Evolutionary conservation across 2,888 invertebrate genomes (phyloP).

Genomic region (Drosophila subsilvestris): DNA sequence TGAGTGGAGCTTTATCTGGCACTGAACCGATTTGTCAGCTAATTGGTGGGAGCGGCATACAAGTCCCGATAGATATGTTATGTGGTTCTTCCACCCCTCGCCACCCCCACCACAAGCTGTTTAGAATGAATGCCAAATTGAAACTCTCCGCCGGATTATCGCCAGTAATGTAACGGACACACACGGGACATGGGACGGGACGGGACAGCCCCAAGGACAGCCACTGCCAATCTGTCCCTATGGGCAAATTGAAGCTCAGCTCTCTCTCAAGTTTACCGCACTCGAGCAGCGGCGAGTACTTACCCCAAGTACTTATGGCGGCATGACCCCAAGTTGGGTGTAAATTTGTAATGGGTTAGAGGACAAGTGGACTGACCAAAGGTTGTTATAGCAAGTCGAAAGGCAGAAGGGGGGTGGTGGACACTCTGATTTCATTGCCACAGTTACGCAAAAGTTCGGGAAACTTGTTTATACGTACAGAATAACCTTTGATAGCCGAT

Average conservation of each 20-base stretch:
- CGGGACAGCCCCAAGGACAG: constrained; percentile 1
- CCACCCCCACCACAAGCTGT: constrained; percentile 13
- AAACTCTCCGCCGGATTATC: constrained; percentile 40
- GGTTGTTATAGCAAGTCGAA: not conserved
- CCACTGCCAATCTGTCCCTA: constrained; percentile 39
- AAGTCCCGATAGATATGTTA: constrained; percentile 45
- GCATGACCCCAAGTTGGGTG: not conserved
- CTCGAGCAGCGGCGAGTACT: constrained; percentile 27
- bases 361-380: not conserved
- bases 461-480: not conserved
- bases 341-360: not conserved
- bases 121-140: constrained; percentile 30
- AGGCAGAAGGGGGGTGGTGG: not conserved
- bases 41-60: constrained; percentile 50
- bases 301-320: constrained; percentile 17
- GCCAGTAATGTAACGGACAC: constrained; percentile 39
- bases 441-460: not conserved
- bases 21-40: constrained; percentile 51
- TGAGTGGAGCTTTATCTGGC: constrained; percentile 40
- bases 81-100: constrained; percentile 16
- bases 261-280: constrained; percentile 28
- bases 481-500: not conserved
- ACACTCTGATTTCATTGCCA: not conserved
- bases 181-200: no score
- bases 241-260: constrained; percentile 38